Evolutionary conservation across 1,140 invertebrate species (phyloP).

Genomic region (Trialeurodes vaporariorum): DNA sequence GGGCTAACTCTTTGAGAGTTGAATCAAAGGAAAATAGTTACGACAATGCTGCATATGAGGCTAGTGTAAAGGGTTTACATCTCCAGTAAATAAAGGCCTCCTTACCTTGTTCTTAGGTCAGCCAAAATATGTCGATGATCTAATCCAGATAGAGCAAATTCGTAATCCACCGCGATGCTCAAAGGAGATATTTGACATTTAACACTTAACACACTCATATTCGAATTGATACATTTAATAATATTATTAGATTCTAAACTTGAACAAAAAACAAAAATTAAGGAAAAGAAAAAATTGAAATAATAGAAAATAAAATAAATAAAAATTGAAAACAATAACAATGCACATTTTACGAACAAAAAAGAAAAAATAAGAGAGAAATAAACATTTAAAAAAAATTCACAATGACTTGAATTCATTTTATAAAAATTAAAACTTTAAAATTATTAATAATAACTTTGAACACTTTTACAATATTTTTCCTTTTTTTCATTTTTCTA

Average conservation of each 20-base stretch:
- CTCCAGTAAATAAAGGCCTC: background rate
- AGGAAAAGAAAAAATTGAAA: background rate
- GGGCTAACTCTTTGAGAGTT: no score
- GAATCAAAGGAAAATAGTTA: no score
- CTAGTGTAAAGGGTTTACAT: no score
- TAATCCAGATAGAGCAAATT: no score
- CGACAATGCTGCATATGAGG: no score
- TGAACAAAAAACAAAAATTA: slow-evolving; percentile 1
- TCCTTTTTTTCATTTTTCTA: background rate
- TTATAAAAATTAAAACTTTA: background rate
- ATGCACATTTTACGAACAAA: background rate
- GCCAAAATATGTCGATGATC: no score
- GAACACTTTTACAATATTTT: background rate
- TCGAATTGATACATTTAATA: slow-evolving; percentile 1
- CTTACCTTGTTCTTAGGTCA: no score
- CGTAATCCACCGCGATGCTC: no score
- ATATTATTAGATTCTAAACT: background rate
- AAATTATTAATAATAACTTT: background rate
- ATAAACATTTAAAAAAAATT: background rate
- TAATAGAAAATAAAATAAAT: slow-evolving; percentile 1
- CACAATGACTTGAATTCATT: background rate
- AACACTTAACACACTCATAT: background rate
- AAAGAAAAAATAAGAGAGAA: background rate
- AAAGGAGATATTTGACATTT: no score
- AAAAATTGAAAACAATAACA: background rate